Base-by-base conservation (phyloP, 2,888 invertebrate genomes). In the Cecidostiba fungosa region DNA sequence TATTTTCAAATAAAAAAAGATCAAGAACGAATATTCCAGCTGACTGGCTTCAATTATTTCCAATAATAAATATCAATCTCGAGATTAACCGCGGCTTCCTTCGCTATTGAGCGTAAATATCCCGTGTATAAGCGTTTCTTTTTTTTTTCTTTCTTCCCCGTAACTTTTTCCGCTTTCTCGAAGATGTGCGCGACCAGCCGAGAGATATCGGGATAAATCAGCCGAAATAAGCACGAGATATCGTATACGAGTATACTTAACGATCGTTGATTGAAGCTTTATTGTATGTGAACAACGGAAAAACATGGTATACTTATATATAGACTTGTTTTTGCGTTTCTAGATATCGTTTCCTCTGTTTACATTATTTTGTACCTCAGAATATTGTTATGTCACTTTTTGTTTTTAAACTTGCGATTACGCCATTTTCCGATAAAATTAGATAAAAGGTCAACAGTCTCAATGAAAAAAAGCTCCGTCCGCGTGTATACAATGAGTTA, bases 31-130 rank as follows among this genome's bases (percentile, higher is more conserved):
- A 70, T 50, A 81, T 81, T 39, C 29, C 81, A 32, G 29, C 14
- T 26, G 59, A n/a, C 50, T 39, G 54, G 39, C 14, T 36, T 72
- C 83, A 54, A 78, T 84, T 78, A 77, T 78, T 76, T 62, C 59
- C 78, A 84, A 84, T 84, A 78, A 78, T 84, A 78, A 78, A 84
- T 47, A 78, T 84, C 84, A 84, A 84, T 83, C 83, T 54, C 73
- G 73, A 72, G 73, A 72, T 69, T 69, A 72, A 19, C 59, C 74
- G 73, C 19, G 54, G 29, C 26, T 66, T 76, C 6, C 19, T 47
- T 2, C 14, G 47, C 77, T 66, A 39, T 78, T 32, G 84, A 84
- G 84, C 73, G 84, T 84, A 84, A 84, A 84, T 78, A 84, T 78
- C 36, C 78, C 84, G 36, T 62, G 78, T 73, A 73, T 23, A 54